Conservation (phyloP, 2,888 invertebrate species). For the Drosophila pseudotakahashii region DNA sequence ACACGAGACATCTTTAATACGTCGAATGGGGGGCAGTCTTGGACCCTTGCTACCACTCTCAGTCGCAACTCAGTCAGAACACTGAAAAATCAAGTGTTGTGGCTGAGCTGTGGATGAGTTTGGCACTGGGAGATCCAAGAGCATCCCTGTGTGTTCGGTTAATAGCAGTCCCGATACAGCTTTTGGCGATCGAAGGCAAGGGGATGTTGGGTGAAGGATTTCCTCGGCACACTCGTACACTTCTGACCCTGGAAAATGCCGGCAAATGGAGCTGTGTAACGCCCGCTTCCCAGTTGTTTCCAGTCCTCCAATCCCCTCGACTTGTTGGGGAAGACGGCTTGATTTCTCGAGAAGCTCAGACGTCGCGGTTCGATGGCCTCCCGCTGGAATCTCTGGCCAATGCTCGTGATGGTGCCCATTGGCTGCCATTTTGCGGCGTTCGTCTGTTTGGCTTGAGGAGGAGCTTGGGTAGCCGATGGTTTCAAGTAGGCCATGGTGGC, state of each 20-base stretch:
- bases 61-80: slow-evolving; percentile 13
- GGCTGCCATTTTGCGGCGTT: slow-evolving; percentile 13
- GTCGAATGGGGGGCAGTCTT: not conserved
- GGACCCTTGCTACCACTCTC: slow-evolving; percentile 4
- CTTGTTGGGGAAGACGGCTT: not conserved
- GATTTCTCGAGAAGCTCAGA: not conserved
- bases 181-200: slow-evolving; percentile 3
- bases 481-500: slow-evolving; percentile 6
- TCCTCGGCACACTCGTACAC: not conserved
- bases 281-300: not conserved
- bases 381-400: slow-evolving; percentile 10
- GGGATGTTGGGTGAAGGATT: slow-evolving; percentile 3
- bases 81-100: not conserved
- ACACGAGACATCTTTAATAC: slow-evolving; percentile 20
- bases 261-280: slow-evolving; percentile 12
- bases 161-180: slow-evolving; percentile 17
- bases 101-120: slow-evolving; percentile 10
- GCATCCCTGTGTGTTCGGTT: not conserved
- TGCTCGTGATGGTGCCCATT: slow-evolving; percentile 3
- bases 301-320: not conserved
- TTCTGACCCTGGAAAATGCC: slow-evolving; percentile 13
- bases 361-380: not conserved
- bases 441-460: no score
- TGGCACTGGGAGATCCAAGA: slow-evolving; percentile 10
- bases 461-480: not conserved